These are phyloP conservation scores for Tachuris rubrigastra DNA, from an alignment of 2,113 vertebrate species.

Conservation along the genomic window DNA sequence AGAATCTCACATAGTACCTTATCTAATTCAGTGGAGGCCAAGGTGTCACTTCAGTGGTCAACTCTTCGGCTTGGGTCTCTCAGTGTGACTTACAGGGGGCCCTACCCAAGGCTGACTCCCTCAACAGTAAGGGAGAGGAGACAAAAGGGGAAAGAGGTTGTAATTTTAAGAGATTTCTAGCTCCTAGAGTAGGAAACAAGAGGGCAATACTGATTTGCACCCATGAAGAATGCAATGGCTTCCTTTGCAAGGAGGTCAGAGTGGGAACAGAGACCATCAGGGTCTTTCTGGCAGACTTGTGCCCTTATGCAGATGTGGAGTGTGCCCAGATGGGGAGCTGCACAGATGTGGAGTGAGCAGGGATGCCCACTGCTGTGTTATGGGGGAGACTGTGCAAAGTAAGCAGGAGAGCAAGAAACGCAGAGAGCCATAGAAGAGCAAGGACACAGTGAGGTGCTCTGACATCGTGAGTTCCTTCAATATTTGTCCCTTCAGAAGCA, in stretches of 20 bases:
- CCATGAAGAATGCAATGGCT: neutral
- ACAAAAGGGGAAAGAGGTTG: neutral
- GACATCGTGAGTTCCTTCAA: accelerated
- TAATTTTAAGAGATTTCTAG: neutral
- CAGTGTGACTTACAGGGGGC: accelerated
- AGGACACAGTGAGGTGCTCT: neutral
- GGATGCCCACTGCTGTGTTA: neutral
- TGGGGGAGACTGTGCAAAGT: accelerated
- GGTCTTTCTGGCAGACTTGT: neutral
- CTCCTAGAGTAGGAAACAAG: neutral
- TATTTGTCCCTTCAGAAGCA: neutral
- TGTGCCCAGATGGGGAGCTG: neutral
- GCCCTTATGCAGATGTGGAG: neutral
- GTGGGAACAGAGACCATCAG: accelerated
- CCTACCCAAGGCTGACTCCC: neutral
- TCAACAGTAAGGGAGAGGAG: neutral
- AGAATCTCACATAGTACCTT: neutral
- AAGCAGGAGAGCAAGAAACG: neutral
- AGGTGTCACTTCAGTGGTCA: neutral
- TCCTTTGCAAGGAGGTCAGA: neutral
- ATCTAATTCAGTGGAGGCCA: neutral
- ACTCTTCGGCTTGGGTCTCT: neutral
- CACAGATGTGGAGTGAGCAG: neutral
- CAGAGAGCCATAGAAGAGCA: neutral
- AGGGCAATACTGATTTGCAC: neutral